These are phyloP conservation scores for Heloderma charlesbogerti DNA, from an alignment of 2,113 vertebrate genomes.

Conservation along the genomic window DNA sequence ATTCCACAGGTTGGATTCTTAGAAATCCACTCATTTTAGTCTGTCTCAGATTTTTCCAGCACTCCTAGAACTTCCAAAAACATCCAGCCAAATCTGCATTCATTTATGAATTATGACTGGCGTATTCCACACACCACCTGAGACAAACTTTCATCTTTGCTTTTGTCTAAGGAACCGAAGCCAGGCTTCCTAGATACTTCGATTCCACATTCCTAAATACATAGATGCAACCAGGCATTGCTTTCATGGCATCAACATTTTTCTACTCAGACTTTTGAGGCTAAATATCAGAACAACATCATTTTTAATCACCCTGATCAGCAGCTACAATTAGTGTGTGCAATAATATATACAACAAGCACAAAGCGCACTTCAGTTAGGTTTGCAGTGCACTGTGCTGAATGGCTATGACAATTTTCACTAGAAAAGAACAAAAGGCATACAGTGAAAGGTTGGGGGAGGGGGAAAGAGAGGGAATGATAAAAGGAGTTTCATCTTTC, in stretches of 20 bases:
- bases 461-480: neutral
- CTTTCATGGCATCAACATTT: neutral
- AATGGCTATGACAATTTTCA: neutral
- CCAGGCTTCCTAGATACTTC: neutral
- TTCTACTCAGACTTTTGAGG: slow-evolving; percentile 49
- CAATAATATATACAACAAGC: slow-evolving; percentile 47
- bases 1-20: no score
- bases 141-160: neutral
- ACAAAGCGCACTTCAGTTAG: slow-evolving; percentile 38
- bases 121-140: neutral
- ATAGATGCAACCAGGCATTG: neutral
- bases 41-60: no score
- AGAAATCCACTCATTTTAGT: no score
- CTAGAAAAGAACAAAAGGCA: slow-evolving; percentile 12
- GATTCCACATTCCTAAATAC: neutral
- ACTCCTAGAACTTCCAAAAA: neutral
- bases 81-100: neutral
- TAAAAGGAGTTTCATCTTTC: slow-evolving; percentile 34
- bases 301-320: slow-evolving; percentile 43
- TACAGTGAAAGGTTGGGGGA: neutral
- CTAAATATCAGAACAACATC: slow-evolving; percentile 39
- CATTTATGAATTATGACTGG: neutral
- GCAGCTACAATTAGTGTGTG: slow-evolving; percentile 42
- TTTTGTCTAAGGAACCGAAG: neutral
- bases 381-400: neutral